A percentile compares a stretch with the other conserved stretches of the same genome.
These are phyloP conservation scores for Cheirogaleus medius DNA, from an alignment of 2,113 vertebrate genomes.

Conservation along the genomic window DNA sequence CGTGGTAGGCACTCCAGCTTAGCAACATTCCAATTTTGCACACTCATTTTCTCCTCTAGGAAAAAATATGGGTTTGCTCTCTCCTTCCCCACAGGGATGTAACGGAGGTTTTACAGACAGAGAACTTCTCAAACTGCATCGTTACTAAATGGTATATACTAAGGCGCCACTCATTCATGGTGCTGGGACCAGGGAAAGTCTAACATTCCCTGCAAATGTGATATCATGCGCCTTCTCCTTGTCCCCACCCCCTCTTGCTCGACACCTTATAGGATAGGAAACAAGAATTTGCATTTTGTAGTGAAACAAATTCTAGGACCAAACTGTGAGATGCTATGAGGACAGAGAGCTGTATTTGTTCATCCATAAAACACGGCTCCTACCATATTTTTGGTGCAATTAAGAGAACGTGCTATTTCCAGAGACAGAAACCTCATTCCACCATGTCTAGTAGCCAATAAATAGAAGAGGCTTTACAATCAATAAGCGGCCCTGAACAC, in stretches of 20 bases:
- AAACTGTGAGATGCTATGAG: not conserved
- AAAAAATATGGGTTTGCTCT: not conserved
- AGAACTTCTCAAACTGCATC: not conserved
- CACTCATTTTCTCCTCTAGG: not conserved
- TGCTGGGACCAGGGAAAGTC: not conserved
- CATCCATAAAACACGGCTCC: not conserved
- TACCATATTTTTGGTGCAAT: not conserved
- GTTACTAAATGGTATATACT: not conserved
- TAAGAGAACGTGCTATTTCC: not conserved
- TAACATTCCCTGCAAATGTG: fast-evolving
- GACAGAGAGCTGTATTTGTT: not conserved
- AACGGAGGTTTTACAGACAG: not conserved
- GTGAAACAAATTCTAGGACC: not conserved
- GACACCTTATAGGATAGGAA: too few relatives aligned
- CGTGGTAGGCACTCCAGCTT: not conserved
- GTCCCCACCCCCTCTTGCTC: not conserved
- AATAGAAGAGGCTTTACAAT: not conserved
- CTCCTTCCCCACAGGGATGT: not conserved
- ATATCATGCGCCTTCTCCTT: not conserved
- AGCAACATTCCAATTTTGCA: not conserved
- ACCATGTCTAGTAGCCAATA: not conserved
- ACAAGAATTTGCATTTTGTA: not conserved
- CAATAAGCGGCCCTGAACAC: not conserved
- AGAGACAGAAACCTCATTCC: not conserved
- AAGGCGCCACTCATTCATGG: fast-evolving